Base-by-base conservation (phyloP, 2,797 vertebrate genomes). In the Chromobotia macracanthus region DNA sequence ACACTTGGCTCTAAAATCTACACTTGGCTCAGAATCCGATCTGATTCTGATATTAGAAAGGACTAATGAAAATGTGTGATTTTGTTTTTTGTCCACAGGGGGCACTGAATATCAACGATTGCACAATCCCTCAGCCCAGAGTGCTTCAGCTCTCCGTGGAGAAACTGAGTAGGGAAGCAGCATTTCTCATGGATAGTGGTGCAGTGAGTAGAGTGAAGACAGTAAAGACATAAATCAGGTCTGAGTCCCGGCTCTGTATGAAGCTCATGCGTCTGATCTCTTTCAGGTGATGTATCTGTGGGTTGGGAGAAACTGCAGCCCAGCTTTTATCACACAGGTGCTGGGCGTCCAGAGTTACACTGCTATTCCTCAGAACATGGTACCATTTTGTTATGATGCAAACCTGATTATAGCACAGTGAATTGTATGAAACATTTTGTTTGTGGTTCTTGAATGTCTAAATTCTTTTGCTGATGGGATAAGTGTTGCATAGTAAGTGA, bases 161-260 rank as follows among this genome's bases (percentile, higher is more conserved):
- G 91, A 98, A 97, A 84, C 87, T 99, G 84, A 94, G 88, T 85
- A 92, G 95, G 84, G 97, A 98, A 5, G 97, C 94, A 63, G 96
- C 95, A 67, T 98, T 96, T 87, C 95, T 99, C 69, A 95, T 99
- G 96, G 97, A 99, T 72, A 91, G 95, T 76, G 96, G 97, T 89
- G 93, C 89, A 75, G 97, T 99, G 90, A 82, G 93, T 92, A 55
- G 6, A 83, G 4, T 71, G n/a, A n/a, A n/a, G n/a, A 91, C 91
- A 51, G 23, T 41, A 10, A 46, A 16, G 64, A n/a, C 15, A 28
- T 31, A 50, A 70, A 55, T 60, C 1, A 1, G 21, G 23, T 44
- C 41, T 8, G 35, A 38, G 35, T 0, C 41, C 56, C 9, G 1
- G 13, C 25, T 31, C 1, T 61, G 1, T 12, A 25, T 58, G 56